Percentiles rank a stretch among this genome's conserved stretches.
Conservation (phyloP, 92 coral and sea anemone species). For the Plumapathes pennacea region DNA sequence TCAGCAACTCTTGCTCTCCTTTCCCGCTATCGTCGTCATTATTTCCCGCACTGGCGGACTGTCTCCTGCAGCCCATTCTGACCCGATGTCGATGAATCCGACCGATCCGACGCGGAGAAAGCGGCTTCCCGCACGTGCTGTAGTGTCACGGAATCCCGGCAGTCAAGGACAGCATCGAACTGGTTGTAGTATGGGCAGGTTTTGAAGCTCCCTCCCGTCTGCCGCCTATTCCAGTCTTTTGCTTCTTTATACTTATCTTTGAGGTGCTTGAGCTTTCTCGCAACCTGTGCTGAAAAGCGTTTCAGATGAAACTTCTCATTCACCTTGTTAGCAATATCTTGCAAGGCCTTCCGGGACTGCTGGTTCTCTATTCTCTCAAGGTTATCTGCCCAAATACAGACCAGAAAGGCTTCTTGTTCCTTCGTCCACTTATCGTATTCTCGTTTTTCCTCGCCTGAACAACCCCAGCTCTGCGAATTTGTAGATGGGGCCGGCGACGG, state of each 20-base stretch:
- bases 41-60: background rate
- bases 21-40: background rate
- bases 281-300: constrained; percentile 25
- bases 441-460: too few species aligned
- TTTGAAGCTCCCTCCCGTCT: constrained; percentile 18
- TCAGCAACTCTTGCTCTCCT: constrained; percentile 9
- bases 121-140: constrained; percentile 20
- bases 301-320: constrained; percentile 30
- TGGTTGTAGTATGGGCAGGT: constrained; percentile 21
- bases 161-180: constrained; percentile 17
- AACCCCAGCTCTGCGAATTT: too few species aligned
- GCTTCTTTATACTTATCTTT: constrained; percentile 30
- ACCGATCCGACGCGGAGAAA: constrained; percentile 10
- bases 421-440: constrained; percentile 24
- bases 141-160: constrained; percentile 22
- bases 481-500: too few species aligned
- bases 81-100: background rate
- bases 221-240: constrained; percentile 32
- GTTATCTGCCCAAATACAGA: constrained; percentile 26
- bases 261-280: constrained; percentile 13
- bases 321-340: constrained; percentile 15
- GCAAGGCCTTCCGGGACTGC: constrained; percentile 33
- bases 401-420: constrained; percentile 20
- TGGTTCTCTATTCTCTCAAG: constrained; percentile 30
- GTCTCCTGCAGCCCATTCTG: background rate